Base-by-base conservation (phyloP, 2,888 invertebrate genomes). In the Heliothis peltigera region DNA sequence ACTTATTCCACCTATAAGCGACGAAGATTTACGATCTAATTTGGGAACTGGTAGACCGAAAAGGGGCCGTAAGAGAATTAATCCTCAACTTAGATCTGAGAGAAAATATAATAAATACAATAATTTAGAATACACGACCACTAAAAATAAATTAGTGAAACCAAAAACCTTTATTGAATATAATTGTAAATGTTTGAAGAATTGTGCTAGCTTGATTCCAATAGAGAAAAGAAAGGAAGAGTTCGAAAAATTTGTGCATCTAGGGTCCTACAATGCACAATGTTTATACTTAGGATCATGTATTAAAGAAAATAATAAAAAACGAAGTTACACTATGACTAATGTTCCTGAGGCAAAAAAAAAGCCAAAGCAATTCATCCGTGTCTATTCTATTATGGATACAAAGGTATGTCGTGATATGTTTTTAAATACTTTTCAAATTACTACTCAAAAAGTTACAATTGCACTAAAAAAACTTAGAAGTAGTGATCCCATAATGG, bases 221-320 rank as follows among this genome's bases (percentile, higher is more conserved):
- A 44, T 44, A 59, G 73, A 76, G 48, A 64, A 62, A 54, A 64
- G 73, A 54, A 68, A 70, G 46, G 43, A 64, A 66, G 68, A 70
- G 47, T 73, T 76, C 35, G 64, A 70, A 43, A 76, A 69, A 66
- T 69, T 57, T 65, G 73, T 74, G 10, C 28, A 44, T 32, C 68
- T 74, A 47, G 70, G 70, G 46, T 69, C 71, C 25, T 74, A 69
- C 56, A 58, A 58, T 56, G 62, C 73, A 19, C 70, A 74, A 47
- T 49, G 42, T 46, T 44, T 73, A 51, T 71, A 66, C 54, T 55
- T 73, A 51, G 61, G 53, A 54, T 59, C 65, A 18, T 67, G 52
- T 67, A 51, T 75, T 17, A 67, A 64, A 55, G 72, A 71, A 69
- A 19, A 60, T 44, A 56, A 55, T 62, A 73, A 68, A 64, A 68